Evolutionary conservation across 1,140 invertebrate species (phyloP).

Genomic region (Globodera ellingtonae): DNA sequence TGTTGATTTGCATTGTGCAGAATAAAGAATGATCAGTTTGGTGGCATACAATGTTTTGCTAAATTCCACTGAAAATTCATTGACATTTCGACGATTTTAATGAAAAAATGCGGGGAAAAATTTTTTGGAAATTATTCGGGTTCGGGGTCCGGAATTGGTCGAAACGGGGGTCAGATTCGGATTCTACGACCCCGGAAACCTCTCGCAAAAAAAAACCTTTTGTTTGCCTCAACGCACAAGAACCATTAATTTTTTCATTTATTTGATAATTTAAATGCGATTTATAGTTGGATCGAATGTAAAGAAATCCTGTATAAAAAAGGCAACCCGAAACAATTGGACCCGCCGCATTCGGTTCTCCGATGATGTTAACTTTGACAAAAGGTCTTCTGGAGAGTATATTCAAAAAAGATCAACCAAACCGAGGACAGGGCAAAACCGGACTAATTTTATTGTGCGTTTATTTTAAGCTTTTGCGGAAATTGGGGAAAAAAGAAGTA

Average conservation of each 20-base stretch:
- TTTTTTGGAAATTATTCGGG: no score
- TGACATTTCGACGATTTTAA: no score
- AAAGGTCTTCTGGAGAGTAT: not conserved
- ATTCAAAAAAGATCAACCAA: not conserved
- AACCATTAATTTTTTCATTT: not conserved
- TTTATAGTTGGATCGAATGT: not conserved
- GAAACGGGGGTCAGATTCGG: no score
- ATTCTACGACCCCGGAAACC: no score
- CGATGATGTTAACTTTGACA: not conserved
- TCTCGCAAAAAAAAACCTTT: no score
- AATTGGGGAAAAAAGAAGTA: not conserved
- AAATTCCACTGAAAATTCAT: no score
- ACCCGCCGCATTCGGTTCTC: not conserved
- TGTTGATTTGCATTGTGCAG: no score
- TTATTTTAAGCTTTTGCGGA: not conserved
- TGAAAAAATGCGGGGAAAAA: no score
- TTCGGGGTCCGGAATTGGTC: no score
- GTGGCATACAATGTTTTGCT: no score
- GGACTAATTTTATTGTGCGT: constrained; percentile 4
- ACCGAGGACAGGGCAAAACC: not conserved
- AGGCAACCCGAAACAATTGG: not conserved
- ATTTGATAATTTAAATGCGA: not conserved
- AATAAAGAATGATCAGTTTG: no score
- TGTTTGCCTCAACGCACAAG: no score
- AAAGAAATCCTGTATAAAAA: not conserved